Evolutionary conservation across 1,140 invertebrate genomes (phyloP).

Genomic region (Dendroctonus ponderosae): DNA sequence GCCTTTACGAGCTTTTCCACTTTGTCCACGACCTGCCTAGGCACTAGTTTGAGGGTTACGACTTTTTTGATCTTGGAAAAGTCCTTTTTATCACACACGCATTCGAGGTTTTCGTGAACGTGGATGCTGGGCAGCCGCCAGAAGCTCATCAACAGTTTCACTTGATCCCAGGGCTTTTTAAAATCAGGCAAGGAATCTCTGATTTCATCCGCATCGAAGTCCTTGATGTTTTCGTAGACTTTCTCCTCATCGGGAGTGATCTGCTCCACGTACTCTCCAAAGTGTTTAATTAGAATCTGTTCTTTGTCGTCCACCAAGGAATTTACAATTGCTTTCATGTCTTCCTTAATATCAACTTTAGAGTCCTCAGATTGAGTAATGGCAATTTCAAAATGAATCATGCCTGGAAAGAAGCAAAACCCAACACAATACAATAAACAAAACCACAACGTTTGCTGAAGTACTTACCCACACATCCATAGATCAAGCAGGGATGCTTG

Average conservation of each 20-base stretch:
- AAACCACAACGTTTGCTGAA: background rate
- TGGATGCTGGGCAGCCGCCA: conserved; percentile 47
- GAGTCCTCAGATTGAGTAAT: conserved; percentile 41
- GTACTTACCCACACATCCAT: conserved; percentile 45
- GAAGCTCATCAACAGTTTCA: conserved; percentile 48
- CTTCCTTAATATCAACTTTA: conserved; percentile 41
- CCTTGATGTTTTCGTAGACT: conserved; percentile 46
- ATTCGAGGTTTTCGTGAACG: conserved; percentile 43
- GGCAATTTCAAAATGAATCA: conserved; percentile 41
- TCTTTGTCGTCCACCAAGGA: conserved; percentile 38
- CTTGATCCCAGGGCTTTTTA: conserved; percentile 46
- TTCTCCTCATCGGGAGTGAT: conserved; percentile 50
- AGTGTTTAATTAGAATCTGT: conserved; percentile 42
- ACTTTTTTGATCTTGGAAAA: conserved; percentile 42
- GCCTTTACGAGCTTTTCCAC: conserved; percentile 31
- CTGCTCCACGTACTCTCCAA: conserved; percentile 45
- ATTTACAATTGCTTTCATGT: conserved; percentile 43
- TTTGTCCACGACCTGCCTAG: conserved; percentile 43
- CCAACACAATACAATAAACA: conserved; percentile 10
- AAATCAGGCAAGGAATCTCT: conserved; percentile 43
- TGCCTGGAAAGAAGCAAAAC: conserved; percentile 30
- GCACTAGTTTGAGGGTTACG: conserved; percentile 48
- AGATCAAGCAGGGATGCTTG: conserved; percentile 46
- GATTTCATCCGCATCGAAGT: conserved; percentile 45
- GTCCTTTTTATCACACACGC: conserved; percentile 46